A percentile compares a stretch with the other conserved stretches of the same genome.
phyloP scores from a whole-genome alignment of 2,113 vertebrate genomes.

The Tylochromis polylepis region DNA sequence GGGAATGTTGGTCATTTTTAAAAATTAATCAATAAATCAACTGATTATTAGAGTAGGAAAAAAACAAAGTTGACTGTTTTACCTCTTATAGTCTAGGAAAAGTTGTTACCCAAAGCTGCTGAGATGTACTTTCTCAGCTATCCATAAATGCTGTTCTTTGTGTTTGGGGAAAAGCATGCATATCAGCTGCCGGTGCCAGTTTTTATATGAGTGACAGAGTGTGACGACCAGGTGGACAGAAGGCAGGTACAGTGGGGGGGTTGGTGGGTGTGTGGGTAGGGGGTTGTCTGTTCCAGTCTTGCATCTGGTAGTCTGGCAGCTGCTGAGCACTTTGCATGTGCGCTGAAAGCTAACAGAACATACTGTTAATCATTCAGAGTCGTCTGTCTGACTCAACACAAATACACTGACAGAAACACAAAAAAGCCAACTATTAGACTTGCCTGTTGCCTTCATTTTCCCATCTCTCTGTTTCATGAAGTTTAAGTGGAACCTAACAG shows the following conservation, averaged over 20 bases:
- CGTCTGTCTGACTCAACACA: not conserved
- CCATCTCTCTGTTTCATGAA: not conserved
- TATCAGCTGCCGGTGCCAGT: slow-evolving; percentile 8
- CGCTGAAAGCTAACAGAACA: not conserved
- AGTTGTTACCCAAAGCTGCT: not conserved
- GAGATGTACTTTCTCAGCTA: not conserved
- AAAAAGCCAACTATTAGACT: not conserved
- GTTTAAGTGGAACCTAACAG: slow-evolving; percentile 1
- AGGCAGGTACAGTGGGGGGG: not conserved
- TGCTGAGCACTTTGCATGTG: not conserved
- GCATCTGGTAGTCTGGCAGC: slow-evolving; percentile 3
- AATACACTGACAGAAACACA: not conserved
- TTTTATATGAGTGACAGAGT: not conserved
- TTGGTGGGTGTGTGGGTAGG: not conserved
- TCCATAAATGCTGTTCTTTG: not conserved
- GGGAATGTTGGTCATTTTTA: not conserved
- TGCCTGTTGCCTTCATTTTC: not conserved
- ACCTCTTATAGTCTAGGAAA: not conserved
- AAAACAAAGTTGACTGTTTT: not conserved
- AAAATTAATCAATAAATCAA: not conserved
- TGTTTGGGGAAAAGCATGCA: not conserved
- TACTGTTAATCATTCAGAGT: not conserved
- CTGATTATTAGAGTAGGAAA: not conserved
- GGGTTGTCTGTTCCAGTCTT: not conserved
- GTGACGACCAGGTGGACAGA: slow-evolving; percentile 4